Base-by-base conservation (phyloP, 2,113 vertebrate genomes). In the Malurus alboscapulatus region DNA sequence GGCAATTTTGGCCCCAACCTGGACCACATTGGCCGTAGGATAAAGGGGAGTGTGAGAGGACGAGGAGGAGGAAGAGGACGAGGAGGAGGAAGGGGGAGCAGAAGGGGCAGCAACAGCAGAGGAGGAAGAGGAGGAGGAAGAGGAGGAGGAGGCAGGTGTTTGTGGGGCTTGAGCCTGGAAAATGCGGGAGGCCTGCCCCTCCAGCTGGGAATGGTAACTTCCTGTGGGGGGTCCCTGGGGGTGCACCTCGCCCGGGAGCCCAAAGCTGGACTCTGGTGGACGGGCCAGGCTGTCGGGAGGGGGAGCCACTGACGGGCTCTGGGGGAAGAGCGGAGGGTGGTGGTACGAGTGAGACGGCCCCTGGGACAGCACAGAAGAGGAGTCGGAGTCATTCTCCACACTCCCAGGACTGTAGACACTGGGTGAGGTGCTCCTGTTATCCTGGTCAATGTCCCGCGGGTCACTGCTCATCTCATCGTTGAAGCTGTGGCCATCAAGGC, bases 361-460 rank as follows among this genome's bases (percentile, higher is more conserved):
- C 88, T 98, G 98, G 45, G 98, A 98, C 79, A 98, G 93, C 88
- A 98, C 98, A 1, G 98, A 98, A 66, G 98, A 98, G 1, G 98
- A 99, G 89, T 99, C 99, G 0, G 99, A 99, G 90, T 99, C 99
- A 62, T 99, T 99, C 96, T 99, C 99, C 95, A 99, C 97, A 6
- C 99, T 99, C 44, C 98, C 99, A 9, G 99, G 97, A 82, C 99
- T 99, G 92, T 99, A 99, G 92, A 99, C 98, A 45, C 99, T 99
- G 38, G 99, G 99, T 1, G 99, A 99, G 14, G 99, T 99, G 97
- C 99, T 99, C 76, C 99, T 98, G 98, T 99, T 99, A 94, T 99
- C 99, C 98, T 99, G 99, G 98, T 99, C 99, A 80, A 99, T 99
- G 84, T 99, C 99, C 76, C 98, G 97, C 44, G 99, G 99, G 88